These are phyloP conservation scores for Felis chaus DNA, from an alignment of 2,113 vertebrate species.

Conservation along the genomic window DNA sequence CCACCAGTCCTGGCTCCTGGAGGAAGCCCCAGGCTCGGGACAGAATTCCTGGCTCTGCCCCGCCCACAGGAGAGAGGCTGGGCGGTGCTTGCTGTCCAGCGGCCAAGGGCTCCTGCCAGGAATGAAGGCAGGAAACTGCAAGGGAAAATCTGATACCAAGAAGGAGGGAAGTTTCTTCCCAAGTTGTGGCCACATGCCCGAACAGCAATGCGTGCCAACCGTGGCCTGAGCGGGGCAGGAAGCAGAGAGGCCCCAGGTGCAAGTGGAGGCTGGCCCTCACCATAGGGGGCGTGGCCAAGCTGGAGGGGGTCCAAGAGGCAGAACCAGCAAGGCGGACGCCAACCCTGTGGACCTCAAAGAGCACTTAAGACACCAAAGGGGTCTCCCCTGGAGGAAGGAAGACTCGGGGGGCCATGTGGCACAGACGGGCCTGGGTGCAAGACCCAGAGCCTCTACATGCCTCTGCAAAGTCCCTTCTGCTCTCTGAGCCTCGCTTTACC, in stretches of 20 bases:
- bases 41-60: not conserved
- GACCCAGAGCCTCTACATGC: not conserved
- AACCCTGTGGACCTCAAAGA: not conserved
- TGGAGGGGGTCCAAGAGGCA: not conserved
- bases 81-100: not conserved
- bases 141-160: not conserved
- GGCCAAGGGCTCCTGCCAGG: not conserved
- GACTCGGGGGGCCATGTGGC: fast-evolving
- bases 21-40: not conserved
- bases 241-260: not conserved
- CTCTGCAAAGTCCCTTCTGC: not conserved
- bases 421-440: not conserved
- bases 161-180: not conserved
- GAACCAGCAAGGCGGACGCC: not conserved
- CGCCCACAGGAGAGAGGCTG: not conserved
- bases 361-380: not conserved
- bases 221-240: fast-evolving
- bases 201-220: not conserved
- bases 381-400: not conserved
- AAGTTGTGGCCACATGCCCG: not conserved
- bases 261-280: not conserved
- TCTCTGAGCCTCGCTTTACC: not conserved
- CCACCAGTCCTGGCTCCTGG: not conserved
- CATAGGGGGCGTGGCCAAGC: too few relatives aligned
- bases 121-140: not conserved